phyloP scores from a whole-genome alignment of 2,797 vertebrate genomes.

The Poecilia gillii region DNA sequence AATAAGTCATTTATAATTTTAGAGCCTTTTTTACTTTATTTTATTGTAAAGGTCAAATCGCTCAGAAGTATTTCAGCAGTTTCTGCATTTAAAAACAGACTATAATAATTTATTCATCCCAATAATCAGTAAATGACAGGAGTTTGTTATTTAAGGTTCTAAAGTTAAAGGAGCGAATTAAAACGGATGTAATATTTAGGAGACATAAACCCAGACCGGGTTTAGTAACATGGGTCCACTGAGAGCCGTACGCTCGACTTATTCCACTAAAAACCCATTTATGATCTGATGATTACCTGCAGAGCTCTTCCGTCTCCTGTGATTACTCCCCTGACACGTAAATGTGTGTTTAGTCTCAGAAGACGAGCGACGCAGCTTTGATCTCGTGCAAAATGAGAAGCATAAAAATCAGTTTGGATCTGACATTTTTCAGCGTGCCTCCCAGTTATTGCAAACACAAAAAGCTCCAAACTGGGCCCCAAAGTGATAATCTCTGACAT shows the following conservation, averaged over 20 bases:
- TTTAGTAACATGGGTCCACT: neutral
- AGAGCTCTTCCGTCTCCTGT: neutral
- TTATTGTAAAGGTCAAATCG: no score
- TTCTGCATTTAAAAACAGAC: no score
- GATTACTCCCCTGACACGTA: slow-evolving; percentile 29
- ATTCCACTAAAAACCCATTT: slow-evolving; percentile 30
- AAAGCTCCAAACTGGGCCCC: neutral
- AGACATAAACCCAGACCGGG: neutral
- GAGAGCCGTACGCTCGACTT: neutral
- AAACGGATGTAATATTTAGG: neutral
- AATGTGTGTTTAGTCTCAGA: neutral
- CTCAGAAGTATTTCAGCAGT: no score
- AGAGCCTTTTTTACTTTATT: no score
- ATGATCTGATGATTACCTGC: slow-evolving; percentile 7
- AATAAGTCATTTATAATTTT: no score
- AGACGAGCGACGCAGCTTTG: neutral
- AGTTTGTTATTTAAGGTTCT: neutral
- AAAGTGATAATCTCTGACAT: slow-evolving; percentile 34
- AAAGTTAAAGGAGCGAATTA: neutral
- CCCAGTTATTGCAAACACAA: slow-evolving; percentile 15
- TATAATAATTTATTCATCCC: no score
- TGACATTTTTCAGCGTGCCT: slow-evolving; percentile 25
- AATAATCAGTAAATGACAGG: no score
- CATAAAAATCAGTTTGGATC: slow-evolving; percentile 23
- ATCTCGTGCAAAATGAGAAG: neutral